Base-by-base conservation (phyloP, 1,140 invertebrate species). In the Tetramorium parvispinum region DNA sequence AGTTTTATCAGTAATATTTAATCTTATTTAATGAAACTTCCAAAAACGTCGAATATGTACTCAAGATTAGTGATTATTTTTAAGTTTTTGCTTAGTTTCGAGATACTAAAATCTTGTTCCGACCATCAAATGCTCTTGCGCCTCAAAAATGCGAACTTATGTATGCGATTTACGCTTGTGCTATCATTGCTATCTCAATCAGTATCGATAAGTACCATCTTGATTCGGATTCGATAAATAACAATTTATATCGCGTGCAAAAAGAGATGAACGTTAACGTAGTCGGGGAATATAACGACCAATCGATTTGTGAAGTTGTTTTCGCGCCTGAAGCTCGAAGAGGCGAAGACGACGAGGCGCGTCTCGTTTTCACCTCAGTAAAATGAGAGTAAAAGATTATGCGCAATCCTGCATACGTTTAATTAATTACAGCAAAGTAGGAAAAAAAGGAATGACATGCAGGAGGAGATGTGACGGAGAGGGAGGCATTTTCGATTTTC, bases 401-500 rank as follows among this genome's bases (percentile, higher is more conserved):
- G 57, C 59, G 55, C 40, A 21, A 55, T 49, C 13, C 40, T 79
- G 77, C 59, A 65, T 75, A 73, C 27, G 65, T 87, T 87, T 76
- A 75, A 90, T 90, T 87, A 90, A 90, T 90, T 90, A 90, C 73
- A 16, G 32, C 49, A 73, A 89, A 65, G 27, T 21, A 21, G n/a
- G 11, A 37, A 49, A 8, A n/a, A n/a, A n/a, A n/a, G n/a, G n/a
- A n/a, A n/a, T n/a, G 16, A 16, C 51, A 49, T 18, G 27, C 61
- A 46, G 18, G 18, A 11, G 40, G 7, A 49, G 21, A 68, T 68
- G 49, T 21, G 82, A 55, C 55, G 75, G 68, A 16, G 18, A n/a
- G 18, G 51, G 51, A n/a, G 46, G 46, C 13, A 18, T 16, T 40
- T 68, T 68, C 61, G 70, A 13, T 89, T 83, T 78, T 88, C 32